These are phyloP conservation scores for Oryctolagus cuniculus DNA, from an alignment of 2,113 vertebrate species.

Conservation along the genomic window mOryCun1.1 NC_091434.1:108273501-108274000, in stretches of 20 bases:
- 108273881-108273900: neutral
- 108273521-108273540: too few species aligned
- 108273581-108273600: neutral
- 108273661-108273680: neutral
- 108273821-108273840: neutral
- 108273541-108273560: too few species aligned
- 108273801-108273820: neutral
- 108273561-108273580: neutral
- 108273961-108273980: neutral
- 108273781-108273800: slow-evolving; percentile 1
- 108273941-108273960: neutral
- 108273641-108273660: neutral
- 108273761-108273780: neutral
- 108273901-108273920: neutral
- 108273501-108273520: too few species aligned
- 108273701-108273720: neutral
- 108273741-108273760: neutral
- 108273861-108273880: neutral
- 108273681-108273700: neutral
- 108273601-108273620: neutral
- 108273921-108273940: neutral
- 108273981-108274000: neutral
- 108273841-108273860: neutral
- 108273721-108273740: neutral
- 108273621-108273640: neutral